Conservation (phyloP, 2,888 invertebrate species). For the Cybosia mesomella region DNA sequence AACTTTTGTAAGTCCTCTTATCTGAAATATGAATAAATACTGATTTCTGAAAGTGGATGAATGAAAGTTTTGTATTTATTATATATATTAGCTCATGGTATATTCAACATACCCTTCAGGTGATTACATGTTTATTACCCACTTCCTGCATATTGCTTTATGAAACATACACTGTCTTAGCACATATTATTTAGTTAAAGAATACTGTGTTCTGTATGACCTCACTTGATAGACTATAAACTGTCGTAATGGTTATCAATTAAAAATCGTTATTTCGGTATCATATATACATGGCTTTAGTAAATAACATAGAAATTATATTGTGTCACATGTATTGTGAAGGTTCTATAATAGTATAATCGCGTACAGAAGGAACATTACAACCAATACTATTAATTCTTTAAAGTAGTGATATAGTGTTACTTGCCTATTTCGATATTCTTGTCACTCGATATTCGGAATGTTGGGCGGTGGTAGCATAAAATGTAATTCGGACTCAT, state of each 20-base stretch:
- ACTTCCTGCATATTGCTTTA: conserved; percentile 44
- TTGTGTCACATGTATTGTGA: conserved; percentile 49
- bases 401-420: conserved; percentile 44
- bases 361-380: conserved; percentile 28
- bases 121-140: conserved; percentile 51
- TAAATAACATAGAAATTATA: conserved; percentile 46
- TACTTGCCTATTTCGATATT: conserved; percentile 48
- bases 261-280: conserved; percentile 36
- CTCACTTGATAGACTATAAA: conserved; percentile 28
- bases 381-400: conserved; percentile 31
- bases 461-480: conserved; percentile 43
- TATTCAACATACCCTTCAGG: conserved; percentile 36
- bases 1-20: conserved; percentile 30
- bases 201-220: conserved; percentile 32
- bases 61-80: conserved; percentile 50
- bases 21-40: conserved; percentile 23
- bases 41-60: conserved; percentile 40
- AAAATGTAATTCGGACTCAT: conserved; percentile 16
- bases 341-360: conserved; percentile 46
- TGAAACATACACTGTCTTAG: conserved; percentile 42
- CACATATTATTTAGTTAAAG: conserved; percentile 38
- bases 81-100: conserved; percentile 53
- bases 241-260: conserved; percentile 39
- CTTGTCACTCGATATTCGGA: conserved; percentile 52
- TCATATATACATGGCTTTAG: conserved; percentile 45